Conservation (phyloP, 2,113 vertebrate genomes). For the Salvelinus namaycush region DNA sequence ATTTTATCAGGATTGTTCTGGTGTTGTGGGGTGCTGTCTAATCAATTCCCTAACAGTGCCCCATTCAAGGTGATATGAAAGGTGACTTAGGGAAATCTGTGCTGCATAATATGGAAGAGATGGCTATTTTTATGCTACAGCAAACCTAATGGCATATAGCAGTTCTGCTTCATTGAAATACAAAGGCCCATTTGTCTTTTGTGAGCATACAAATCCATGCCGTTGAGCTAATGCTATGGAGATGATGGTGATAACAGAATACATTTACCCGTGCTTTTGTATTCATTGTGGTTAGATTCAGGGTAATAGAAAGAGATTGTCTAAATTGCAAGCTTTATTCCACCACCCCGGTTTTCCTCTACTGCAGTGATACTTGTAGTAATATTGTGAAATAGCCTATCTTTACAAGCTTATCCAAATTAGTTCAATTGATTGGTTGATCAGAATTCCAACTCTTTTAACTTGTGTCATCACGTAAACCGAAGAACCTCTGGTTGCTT, state of each 20-base stretch:
- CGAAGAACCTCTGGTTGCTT: not conserved
- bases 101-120: not conserved
- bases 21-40: not conserved
- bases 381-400: too few relatives aligned
- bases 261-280: not conserved
- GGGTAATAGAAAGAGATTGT: not conserved
- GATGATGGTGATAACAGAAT: not conserved
- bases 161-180: not conserved
- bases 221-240: not conserved
- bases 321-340: too few relatives aligned
- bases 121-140: not conserved
- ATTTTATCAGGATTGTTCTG: not conserved
- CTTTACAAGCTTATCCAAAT: not conserved
- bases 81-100: too few relatives aligned
- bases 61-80: not conserved
- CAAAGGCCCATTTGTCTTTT: not conserved
- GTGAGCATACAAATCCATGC: not conserved
- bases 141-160: not conserved
- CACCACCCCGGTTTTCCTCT: too few relatives aligned
- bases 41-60: not conserved
- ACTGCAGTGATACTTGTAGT: too few relatives aligned
- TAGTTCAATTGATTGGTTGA: not conserved
- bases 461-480: not conserved
- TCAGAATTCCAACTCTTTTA: not conserved
- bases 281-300: not conserved